These are phyloP conservation scores for Coendou prehensilis DNA, from an alignment of 2,797 vertebrate genomes.

Conservation along the genomic window DNA sequence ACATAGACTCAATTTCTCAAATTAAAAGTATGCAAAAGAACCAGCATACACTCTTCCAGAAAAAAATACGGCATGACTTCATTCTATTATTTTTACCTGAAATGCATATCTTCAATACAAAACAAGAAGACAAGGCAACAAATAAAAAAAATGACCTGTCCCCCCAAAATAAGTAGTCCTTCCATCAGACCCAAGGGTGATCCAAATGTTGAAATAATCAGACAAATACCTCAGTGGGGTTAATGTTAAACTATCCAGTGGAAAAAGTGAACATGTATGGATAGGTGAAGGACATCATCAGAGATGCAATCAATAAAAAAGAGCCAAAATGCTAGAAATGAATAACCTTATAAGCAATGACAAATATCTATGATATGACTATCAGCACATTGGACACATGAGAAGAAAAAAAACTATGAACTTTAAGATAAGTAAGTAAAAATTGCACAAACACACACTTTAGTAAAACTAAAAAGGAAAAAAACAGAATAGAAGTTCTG, in stretches of 20 bases:
- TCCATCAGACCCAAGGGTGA: not conserved
- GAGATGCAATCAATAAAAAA: not conserved
- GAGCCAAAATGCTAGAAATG: not conserved
- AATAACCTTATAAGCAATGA: not conserved
- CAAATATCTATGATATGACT: not conserved
- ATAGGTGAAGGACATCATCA: not conserved
- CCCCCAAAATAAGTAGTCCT: not conserved
- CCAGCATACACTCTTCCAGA: not conserved
- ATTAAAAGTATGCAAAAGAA: not conserved
- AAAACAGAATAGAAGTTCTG: not conserved
- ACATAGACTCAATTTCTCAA: not conserved
- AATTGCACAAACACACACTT: not conserved
- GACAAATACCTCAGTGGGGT: not conserved
- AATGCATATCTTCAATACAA: conserved; percentile 17
- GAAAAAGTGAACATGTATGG: not conserved
- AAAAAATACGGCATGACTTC: not conserved
- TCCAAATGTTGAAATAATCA: not conserved
- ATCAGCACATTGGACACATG: not conserved
- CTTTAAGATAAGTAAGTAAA: not conserved
- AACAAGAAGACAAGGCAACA: not conserved
- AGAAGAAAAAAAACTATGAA: not conserved
- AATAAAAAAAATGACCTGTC: not conserved
- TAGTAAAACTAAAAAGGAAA: not conserved
- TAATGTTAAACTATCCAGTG: not conserved
- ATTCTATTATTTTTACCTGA: not conserved